Evolutionary conservation across 2,888 invertebrate species (phyloP).

Genomic region (Drosophila maculinotata): DNA sequence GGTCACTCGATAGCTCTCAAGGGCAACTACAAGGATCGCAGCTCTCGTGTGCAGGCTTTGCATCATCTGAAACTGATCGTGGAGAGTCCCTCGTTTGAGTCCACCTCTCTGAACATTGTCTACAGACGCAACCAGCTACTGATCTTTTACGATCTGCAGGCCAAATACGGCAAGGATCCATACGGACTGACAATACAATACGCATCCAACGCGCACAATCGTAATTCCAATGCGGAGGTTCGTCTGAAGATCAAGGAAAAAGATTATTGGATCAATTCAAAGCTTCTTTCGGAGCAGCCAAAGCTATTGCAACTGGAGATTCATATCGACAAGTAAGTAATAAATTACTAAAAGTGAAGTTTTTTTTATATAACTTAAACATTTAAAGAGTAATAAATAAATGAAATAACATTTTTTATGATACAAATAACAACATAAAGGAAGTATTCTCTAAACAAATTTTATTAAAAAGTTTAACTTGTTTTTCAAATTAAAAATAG

Average conservation of each 20-base stretch:
- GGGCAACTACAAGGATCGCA: slow-evolving; percentile 91
- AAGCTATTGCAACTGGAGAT: slow-evolving; percentile 89
- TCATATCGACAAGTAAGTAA: slow-evolving; percentile 91
- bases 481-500: too few species aligned
- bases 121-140: slow-evolving; percentile 90
- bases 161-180: slow-evolving; percentile 87
- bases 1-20: slow-evolving; percentile 88
- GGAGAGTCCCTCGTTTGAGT: slow-evolving; percentile 90
- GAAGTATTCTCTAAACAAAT: too few species aligned
- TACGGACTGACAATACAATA: slow-evolving; percentile 90
- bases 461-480: too few species aligned
- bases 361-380: too few species aligned
- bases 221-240: slow-evolving; percentile 88
- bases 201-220: slow-evolving; percentile 87
- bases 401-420: too few species aligned
- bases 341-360: too few species aligned
- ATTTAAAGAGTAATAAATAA: too few species aligned
- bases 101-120: slow-evolving; percentile 88
- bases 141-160: slow-evolving; percentile 89
- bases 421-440: too few species aligned
- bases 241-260: slow-evolving; percentile 87
- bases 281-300: slow-evolving; percentile 88
- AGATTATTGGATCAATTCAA: slow-evolving; percentile 89
- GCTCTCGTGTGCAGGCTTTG: slow-evolving; percentile 88
- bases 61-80: slow-evolving; percentile 90